Conservation (phyloP, 2,797 vertebrate species). For the Lophotriccus pileatus region DNA sequence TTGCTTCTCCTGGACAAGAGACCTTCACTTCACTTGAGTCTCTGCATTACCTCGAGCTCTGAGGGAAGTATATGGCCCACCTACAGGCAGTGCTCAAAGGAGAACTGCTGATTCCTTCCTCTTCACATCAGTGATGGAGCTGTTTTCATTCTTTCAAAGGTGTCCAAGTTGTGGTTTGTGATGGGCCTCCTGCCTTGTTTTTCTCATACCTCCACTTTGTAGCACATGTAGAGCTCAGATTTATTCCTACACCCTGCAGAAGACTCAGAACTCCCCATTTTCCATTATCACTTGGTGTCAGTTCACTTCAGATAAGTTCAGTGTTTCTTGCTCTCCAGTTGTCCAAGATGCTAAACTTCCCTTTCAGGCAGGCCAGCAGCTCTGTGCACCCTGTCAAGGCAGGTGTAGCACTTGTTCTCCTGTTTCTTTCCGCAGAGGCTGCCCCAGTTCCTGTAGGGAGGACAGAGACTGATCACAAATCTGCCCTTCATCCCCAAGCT, state of each 20-base stretch:
- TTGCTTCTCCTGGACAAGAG: neutral
- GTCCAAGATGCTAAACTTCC: neutral
- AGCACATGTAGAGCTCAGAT: neutral
- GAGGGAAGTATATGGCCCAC: neutral
- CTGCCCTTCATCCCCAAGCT: constrained; percentile 77
- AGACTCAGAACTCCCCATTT: neutral
- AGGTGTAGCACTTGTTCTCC: neutral
- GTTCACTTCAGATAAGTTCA: neutral
- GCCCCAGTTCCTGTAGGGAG: constrained; percentile 77
- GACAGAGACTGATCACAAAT: constrained; percentile 75
- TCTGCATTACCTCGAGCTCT: neutral
- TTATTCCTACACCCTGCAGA: neutral
- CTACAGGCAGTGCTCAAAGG: neutral
- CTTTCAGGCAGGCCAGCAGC: neutral
- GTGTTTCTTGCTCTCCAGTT: neutral
- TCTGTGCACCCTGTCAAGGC: neutral
- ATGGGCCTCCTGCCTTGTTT: neutral
- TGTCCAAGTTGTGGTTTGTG: neutral
- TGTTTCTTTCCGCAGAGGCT: constrained; percentile 63
- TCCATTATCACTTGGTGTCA: neutral
- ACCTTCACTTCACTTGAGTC: neutral
- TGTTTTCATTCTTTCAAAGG: neutral
- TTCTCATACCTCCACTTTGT: neutral
- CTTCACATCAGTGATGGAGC: neutral
- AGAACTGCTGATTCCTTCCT: neutral